Evolutionary conservation across 2,113 vertebrate species (phyloP), one percentile per base, ranked within the genome.

Genomic region (Heloderma charlesbogerti): DNA sequence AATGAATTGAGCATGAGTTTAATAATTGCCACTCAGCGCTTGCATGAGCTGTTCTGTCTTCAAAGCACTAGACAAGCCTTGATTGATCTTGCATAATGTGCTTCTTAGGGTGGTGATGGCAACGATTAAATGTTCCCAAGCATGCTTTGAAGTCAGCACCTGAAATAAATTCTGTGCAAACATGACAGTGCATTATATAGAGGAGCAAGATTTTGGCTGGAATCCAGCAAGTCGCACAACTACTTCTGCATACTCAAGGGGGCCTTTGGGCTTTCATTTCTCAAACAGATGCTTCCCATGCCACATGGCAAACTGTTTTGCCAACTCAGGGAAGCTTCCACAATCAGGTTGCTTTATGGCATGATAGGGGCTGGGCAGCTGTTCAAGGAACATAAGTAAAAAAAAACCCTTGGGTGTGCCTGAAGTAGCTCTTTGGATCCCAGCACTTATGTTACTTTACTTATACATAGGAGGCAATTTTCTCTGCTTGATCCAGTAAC

Each of bases 71-170:
- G 51, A 29, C 67, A 81, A 72, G 54, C n/a, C 12, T 92, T 92
- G 92, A 72, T 91, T 54, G 63, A 37, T 86, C 22, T 67, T 85
- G 85, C 89, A 83, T 75, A 88, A 0, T 57, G 22, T 84, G 0
- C 66, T 66, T 20, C 80, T 48, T 7, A 0, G 29, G 72, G 31
- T 89, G 90, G 69, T 74, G 31, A 84, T 34, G 77, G 69, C 0
- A 1, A 54, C 84, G 34, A 90, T 89, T 60, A 37, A 91, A 40
- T 79, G 67, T 85, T 79, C 54, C 0, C 0, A 71, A 54, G 60
- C 75, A 71, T 88, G 83, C 88, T 94, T 95, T 95, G 89, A 94
- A 94, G 83, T 82, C 77, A 78, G 57, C 18, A 16, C 72, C 90
- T 80, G 43, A 7, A 91, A 84, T 83, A 90, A 78, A 67, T 89